Evolutionary conservation across 2,888 invertebrate species (phyloP).

Genomic region (Cryptus armator): DNA sequence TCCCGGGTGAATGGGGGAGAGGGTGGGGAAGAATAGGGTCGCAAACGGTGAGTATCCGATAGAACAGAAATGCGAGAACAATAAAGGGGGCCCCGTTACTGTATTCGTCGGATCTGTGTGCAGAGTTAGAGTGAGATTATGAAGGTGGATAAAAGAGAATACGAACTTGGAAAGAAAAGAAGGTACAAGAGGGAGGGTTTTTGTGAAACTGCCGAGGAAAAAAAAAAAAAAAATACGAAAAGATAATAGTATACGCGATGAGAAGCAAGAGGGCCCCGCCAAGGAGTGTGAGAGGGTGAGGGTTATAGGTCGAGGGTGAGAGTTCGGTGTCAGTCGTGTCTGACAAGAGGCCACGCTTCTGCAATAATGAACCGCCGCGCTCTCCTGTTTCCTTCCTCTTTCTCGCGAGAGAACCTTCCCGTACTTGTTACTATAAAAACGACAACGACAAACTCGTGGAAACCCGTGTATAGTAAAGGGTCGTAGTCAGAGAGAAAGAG

Average conservation of each 20-base stretch:
- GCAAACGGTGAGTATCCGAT: slow-evolving; percentile 44
- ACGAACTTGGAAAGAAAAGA: slow-evolving; percentile 27
- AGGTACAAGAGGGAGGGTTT: slow-evolving; percentile 43
- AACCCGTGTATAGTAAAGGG: slow-evolving; percentile 47
- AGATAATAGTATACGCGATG: slow-evolving; percentile 32
- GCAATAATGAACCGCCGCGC: slow-evolving; percentile 77
- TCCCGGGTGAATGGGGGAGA: slow-evolving; percentile 38
- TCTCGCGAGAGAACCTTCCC: slow-evolving; percentile 35
- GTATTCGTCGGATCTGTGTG: slow-evolving; percentile 26
- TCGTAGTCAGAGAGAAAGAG: slow-evolving; percentile 36
- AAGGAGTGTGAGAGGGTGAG: slow-evolving; percentile 51
- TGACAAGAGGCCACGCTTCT: slow-evolving; percentile 76
- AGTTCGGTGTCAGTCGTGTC: slow-evolving; percentile 75
- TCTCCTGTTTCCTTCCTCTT: slow-evolving; percentile 65
- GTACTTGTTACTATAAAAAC: slow-evolving; percentile 60
- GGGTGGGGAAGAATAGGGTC: slow-evolving; percentile 20
- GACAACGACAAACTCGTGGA: slow-evolving; percentile 26
- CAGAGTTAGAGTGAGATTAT: slow-evolving; percentile 26
- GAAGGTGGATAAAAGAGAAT: slow-evolving; percentile 37
- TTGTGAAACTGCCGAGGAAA: slow-evolving; percentile 2
- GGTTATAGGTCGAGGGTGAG: slow-evolving; percentile 65
- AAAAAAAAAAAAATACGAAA: slow-evolving; percentile 8
- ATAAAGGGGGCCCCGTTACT: slow-evolving; percentile 28
- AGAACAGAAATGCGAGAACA: slow-evolving; percentile 18
- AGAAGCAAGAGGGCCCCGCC: slow-evolving; percentile 20